These are phyloP conservation scores for Zaprionus vittiger DNA, from an alignment of 1,140 invertebrate species.

Conservation along the genomic window DNA sequence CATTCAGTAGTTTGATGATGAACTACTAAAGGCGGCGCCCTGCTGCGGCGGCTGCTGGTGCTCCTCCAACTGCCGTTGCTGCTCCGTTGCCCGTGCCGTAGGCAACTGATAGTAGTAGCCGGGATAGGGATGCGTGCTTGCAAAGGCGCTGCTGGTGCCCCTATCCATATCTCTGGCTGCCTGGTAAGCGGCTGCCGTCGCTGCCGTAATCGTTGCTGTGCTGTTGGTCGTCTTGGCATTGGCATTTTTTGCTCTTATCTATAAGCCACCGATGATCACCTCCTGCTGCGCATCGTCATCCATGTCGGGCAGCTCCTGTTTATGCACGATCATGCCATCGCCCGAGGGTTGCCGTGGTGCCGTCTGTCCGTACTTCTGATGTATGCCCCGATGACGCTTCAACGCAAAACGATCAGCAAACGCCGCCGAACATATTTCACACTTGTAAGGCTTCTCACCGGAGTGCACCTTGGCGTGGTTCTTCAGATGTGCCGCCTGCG, in stretches of 20 bases:
- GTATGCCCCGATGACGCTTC: conserved; percentile 91
- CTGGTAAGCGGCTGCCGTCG: conserved; percentile 25
- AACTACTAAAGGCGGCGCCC: conserved; percentile 34
- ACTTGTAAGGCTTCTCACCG: conserved; percentile 90
- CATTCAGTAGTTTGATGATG: conserved; percentile 51
- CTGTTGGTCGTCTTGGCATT: conserved; percentile 51
- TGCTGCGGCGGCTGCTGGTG: conserved; percentile 26
- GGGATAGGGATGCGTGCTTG: conserved; percentile 30
- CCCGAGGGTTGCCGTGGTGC: conserved; percentile 71
- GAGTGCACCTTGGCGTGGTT: conserved; percentile 94
- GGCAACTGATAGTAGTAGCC: conserved; percentile 58
- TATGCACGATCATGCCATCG: conserved; percentile 79
- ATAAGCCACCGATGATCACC: conserved; percentile 83
- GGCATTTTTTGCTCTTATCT: conserved; percentile 72
- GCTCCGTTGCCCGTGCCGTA: conserved; percentile 19
- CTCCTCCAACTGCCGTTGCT: conserved; percentile 33
- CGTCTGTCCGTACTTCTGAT: conserved; percentile 89
- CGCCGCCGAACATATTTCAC: conserved; percentile 94
- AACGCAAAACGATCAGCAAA: conserved; percentile 93
- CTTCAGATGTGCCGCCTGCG: conserved; percentile 94
- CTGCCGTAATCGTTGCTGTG: conserved; percentile 31
- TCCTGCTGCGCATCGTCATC: conserved; percentile 83
- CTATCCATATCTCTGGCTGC: conserved; percentile 3
- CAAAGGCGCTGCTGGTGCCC: conserved; percentile 14
- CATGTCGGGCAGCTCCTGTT: conserved; percentile 81